Percentiles rank a stretch among this genome's conserved stretches.
These are phyloP conservation scores for Sphaerodactylus townsendi DNA, from an alignment of 2,113 vertebrate species.

Conservation along the genomic window DNA sequence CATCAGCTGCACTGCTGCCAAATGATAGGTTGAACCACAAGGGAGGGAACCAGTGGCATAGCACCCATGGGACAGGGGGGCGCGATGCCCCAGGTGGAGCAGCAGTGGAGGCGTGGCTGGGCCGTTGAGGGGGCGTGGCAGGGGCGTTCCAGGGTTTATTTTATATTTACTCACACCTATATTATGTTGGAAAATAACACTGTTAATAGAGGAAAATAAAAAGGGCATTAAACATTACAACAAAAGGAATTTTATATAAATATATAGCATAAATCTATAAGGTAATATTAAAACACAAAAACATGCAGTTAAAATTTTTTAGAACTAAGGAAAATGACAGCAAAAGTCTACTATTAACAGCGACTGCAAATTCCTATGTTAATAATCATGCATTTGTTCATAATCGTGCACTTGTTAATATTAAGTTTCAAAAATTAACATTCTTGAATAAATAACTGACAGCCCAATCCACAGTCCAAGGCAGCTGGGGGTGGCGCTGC, in stretches of 20 bases:
- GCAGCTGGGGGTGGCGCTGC: too few species aligned
- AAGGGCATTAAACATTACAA: conserved; percentile 77
- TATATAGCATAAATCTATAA: conserved; percentile 26
- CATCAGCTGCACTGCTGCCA: background rate
- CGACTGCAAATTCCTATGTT: conserved; percentile 43
- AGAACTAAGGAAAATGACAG: conserved; percentile 47
- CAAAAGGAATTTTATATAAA: conserved; percentile 55
- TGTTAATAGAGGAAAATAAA: conserved; percentile 81
- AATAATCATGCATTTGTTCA: conserved; percentile 51
- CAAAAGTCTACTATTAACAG: conserved; percentile 23
- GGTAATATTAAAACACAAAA: conserved; percentile 56
- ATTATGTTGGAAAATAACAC: conserved; percentile 83
- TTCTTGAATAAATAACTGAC: background rate
- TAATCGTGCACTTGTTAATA: conserved; percentile 47
- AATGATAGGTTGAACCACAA: background rate
- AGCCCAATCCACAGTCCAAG: too few species aligned
- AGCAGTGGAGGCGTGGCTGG: too few species aligned
- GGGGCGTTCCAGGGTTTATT: conserved; percentile 72
- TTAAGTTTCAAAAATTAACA: conserved; percentile 4
- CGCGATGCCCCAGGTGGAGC: too few species aligned
- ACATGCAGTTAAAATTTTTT: conserved; percentile 68
- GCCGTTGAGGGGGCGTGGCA: too few species aligned
- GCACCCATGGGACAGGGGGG: too few species aligned
- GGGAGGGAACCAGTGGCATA: background rate
- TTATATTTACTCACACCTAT: conserved; percentile 94